Conservation (phyloP, 2,113 vertebrate species). For the Clarias batrachus region DNA sequence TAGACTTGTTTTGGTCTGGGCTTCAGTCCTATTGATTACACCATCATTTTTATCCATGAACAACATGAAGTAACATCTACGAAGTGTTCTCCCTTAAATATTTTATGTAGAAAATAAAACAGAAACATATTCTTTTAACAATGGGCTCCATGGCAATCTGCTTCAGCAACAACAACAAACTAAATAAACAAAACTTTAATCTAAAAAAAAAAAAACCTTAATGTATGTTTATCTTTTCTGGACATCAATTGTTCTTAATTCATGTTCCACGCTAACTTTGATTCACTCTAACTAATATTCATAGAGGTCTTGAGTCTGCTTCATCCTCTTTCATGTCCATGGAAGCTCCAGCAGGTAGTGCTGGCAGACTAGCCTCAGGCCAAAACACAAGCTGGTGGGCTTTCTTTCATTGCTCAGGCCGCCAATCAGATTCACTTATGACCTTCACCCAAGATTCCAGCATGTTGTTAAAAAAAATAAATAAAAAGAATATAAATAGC, state of each 20-base stretch:
- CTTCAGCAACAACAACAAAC: not conserved
- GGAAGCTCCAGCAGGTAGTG: constrained; percentile 52
- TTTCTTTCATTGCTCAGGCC: constrained; percentile 48
- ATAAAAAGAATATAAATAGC: not conserved
- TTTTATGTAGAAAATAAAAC: not conserved
- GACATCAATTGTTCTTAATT: not conserved
- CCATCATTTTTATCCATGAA: not conserved
- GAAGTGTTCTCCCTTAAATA: not conserved
- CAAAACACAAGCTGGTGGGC: constrained; percentile 69
- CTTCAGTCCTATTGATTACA: not conserved
- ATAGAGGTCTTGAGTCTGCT: not conserved
- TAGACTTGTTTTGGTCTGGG: not conserved
- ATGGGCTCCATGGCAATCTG: not conserved
- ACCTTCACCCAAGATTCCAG: constrained; percentile 13
- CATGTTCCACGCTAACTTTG: not conserved
- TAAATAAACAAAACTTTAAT: not conserved
- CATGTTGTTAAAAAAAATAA: constrained; percentile 11
- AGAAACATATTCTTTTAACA: not conserved
- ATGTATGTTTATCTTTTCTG: not conserved
- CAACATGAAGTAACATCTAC: not conserved
- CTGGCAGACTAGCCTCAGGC: constrained; percentile 65
- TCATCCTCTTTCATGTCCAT: constrained; percentile 7
- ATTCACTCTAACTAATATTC: not conserved
- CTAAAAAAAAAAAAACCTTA: not conserved
- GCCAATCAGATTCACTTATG: constrained; percentile 24